Evolutionary conservation across 2,797 vertebrate genomes (phyloP).

Genomic region (Antrozous pallidus): DNA sequence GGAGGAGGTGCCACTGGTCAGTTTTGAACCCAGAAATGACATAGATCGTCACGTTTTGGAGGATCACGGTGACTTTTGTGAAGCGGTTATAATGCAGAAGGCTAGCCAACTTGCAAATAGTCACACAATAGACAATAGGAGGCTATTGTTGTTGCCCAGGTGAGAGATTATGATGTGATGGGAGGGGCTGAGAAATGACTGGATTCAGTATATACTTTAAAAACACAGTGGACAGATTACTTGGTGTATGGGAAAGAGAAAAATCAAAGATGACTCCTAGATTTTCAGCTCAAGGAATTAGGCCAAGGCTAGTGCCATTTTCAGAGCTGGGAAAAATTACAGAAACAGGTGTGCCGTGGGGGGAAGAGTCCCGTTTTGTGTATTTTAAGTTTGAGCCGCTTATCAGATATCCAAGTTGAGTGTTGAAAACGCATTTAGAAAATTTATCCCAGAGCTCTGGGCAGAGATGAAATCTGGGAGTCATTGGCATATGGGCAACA

Average conservation of each 20-base stretch:
- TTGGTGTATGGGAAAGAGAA: background rate
- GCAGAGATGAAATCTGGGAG: conserved; percentile 40
- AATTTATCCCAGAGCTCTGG: conserved; percentile 51
- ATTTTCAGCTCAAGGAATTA: background rate
- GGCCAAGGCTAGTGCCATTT: background rate
- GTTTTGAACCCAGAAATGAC: background rate
- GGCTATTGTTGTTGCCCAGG: background rate
- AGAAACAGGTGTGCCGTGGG: conserved; percentile 27
- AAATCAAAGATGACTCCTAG: background rate
- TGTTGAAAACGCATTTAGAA: conserved; percentile 60
- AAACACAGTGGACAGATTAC: background rate
- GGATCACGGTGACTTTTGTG: background rate
- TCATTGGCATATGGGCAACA: background rate
- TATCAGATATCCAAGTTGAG: conserved; percentile 56
- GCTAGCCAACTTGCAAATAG: background rate
- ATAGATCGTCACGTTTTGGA: background rate
- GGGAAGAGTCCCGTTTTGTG: background rate
- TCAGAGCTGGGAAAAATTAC: background rate
- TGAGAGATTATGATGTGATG: background rate
- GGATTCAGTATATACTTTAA: background rate
- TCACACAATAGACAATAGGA: background rate
- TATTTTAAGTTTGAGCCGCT: conserved; percentile 21
- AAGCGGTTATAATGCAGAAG: background rate
- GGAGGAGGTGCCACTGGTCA: background rate
- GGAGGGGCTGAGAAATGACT: background rate